Evolutionary conservation across 2,888 invertebrate genomes (phyloP), one percentile per base, ranked within the genome.

Genomic region (Iselma pallidipennis): DNA sequence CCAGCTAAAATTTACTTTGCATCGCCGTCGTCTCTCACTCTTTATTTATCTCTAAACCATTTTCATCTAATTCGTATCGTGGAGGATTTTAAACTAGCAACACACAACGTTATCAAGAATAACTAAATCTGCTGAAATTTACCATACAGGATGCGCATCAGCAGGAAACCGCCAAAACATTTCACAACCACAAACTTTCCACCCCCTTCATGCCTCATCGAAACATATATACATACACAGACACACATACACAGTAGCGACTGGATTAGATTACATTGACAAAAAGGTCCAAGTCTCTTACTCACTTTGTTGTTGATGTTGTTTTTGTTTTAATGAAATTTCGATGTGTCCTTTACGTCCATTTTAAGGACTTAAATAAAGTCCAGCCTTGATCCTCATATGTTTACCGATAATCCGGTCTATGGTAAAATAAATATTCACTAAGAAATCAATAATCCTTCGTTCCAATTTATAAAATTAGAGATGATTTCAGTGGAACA

Each of bases 241-340:
- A n/a, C n/a, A n/a, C n/a, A n/a, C n/a, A n/a, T n/a, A n/a, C n/a
- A n/a, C n/a, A n/a, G n/a, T n/a, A n/a, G n/a, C n/a, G n/a, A n/a
- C n/a, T n/a, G n/a, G n/a, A 59, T 53, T 59, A 49, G 48, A 57
- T 42, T 26, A 26, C 29, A 42, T 28, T 42, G 26, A n/a, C n/a
- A 31, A 12, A 16, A 19, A 16, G 37, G 48, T 49, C 33, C 53
- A 28, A 12, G 48, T 31, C 52, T 21, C 16, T 45, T 12, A 42
- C 50, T 49, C 55, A 52, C 56, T 53, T 56, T 59, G 57, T 59
- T 63, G 31, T 1, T 10, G 29, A 9, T 37, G 16, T 19, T 37
- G 3, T 19, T 37, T 16, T 57, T 54, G 25, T 56, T 63, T 59
- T 63, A 63, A 63, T 63, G 59, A 59, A 59, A 57, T 63, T 51